These are phyloP conservation scores for Achroia grisella DNA, from an alignment of 1,140 invertebrate genomes.

Conservation along the genomic window DNA sequence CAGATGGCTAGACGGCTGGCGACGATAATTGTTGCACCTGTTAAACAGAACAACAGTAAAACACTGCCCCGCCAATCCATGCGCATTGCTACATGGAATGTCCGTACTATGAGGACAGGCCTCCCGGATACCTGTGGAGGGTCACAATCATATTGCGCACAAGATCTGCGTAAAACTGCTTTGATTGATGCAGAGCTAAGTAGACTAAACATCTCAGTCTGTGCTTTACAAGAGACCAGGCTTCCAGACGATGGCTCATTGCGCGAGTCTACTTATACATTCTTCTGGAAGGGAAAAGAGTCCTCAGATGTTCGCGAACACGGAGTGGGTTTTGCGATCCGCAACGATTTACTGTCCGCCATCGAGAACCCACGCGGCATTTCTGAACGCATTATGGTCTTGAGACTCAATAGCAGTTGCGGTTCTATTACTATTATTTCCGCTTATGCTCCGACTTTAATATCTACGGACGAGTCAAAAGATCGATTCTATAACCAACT, in stretches of 20 bases:
- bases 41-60: too few relatives aligned
- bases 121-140: background rate
- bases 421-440: too few relatives aligned
- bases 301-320: too few relatives aligned
- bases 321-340: too few relatives aligned
- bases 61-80: too few relatives aligned
- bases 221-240: slow-evolving; percentile 16
- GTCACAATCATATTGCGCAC: background rate
- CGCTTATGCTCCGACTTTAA: too few relatives aligned
- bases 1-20: slow-evolving; percentile 1
- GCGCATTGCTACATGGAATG: slow-evolving; percentile 11
- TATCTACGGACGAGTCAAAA: too few relatives aligned
- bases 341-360: too few relatives aligned
- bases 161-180: slow-evolving; percentile 15
- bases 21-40: background rate
- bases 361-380: too few relatives aligned
- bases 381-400: too few relatives aligned
- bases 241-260: slow-evolving; percentile 11
- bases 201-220: slow-evolving; percentile 8
- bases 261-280: slow-evolving; percentile 12
- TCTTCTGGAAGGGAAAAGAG: slow-evolving; percentile 16
- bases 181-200: slow-evolving; percentile 12
- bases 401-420: too few relatives aligned
- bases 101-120: slow-evolving; percentile 4
- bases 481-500: too few relatives aligned